Evolutionary conservation across 2,888 invertebrate genomes (phyloP).

Genomic region (Blera fallax): DNA sequence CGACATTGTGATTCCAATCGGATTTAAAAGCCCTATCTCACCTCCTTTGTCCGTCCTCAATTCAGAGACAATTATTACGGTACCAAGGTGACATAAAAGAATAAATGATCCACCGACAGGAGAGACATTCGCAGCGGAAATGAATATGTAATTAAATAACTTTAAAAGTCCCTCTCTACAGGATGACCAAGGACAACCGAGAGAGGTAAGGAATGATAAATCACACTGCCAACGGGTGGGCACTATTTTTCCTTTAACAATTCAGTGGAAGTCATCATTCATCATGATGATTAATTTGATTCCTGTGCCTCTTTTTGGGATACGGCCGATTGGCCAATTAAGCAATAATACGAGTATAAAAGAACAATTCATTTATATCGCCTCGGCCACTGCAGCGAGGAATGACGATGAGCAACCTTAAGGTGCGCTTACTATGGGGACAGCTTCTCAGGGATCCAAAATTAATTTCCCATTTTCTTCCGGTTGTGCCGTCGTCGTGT

Average conservation of each 20-base stretch:
- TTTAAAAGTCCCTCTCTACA: conserved; percentile 50
- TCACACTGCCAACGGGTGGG: conserved; percentile 49
- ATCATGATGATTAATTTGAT: conserved; percentile 71
- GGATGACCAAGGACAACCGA: conserved; percentile 29
- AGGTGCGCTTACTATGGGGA: conserved; percentile 14
- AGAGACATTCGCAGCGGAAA: conserved; percentile 43
- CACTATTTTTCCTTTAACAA: conserved; percentile 49
- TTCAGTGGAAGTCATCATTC: conserved; percentile 65
- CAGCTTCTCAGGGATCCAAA: conserved; percentile 44
- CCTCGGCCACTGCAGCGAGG: neutral
- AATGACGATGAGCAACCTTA: neutral
- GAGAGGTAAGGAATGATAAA: conserved; percentile 65
- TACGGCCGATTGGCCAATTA: conserved; percentile 68
- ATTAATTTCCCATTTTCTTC: conserved; percentile 57
- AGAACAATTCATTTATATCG: conserved; percentile 65
- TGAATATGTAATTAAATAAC: conserved; percentile 70
- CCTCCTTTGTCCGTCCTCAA: neutral
- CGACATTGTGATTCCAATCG: conserved; percentile 48
- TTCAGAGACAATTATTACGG: conserved; percentile 9
- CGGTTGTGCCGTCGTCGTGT: conserved; percentile 3
- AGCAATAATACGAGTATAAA: conserved; percentile 60
- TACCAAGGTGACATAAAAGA: conserved; percentile 39
- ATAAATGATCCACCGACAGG: conserved; percentile 27
- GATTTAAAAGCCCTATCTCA: neutral
- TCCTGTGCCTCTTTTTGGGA: conserved; percentile 40